Evolutionary conservation across 2,888 invertebrate genomes (phyloP), one percentile per base, ranked within the genome.

Genomic region (Pocota personata): DNA sequence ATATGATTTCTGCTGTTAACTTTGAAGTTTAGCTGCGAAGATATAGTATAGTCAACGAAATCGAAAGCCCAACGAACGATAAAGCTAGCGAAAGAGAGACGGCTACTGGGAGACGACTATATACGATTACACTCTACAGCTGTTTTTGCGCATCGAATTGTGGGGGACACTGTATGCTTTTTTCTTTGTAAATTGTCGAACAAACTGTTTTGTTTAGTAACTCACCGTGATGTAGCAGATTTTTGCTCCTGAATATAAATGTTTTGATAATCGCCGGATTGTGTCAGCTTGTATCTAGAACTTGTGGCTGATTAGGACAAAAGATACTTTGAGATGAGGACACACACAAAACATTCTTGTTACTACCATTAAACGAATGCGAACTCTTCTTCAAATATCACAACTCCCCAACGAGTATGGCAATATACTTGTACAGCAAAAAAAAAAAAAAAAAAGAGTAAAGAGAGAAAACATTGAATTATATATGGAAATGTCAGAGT

Each of bases 401-500:
- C 37, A 78, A 78, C 69, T 69, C 46, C 69, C 40, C 37, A 48
- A 40, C 12, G 6, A 32, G 40, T 48, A 57, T 52, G 66, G 21
- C 19, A 43, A n/a, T 78, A 52, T 60, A 21, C 30, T 50, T 71
- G 73, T 60, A 60, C 62, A 73, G 10, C 21, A 37, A 10, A 24
- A 50, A 40, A 10, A 37, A 37, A 46, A 30, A n/a, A 50, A 32
- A 50, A 46, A 48, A 60, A 72, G 40, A 40, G 27, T 43, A 55
- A 71, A 71, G 71, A 78, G 71, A 66, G 64, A 73, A 64, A 62
- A 55, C 66, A 55, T 75, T 64, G 27, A 67, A 76, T 48, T 43
- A 52, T 77, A 52, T 77, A 60, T 69, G 50, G 30, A 79, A 79
- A 79, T 71, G 71, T 71, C 71, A 79, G 78, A 71, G 78, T 64